Evolutionary conservation across 2,888 invertebrate genomes (phyloP), one percentile per base, ranked within the genome.

Genomic region (Alloscopus bannaensis): DNA sequence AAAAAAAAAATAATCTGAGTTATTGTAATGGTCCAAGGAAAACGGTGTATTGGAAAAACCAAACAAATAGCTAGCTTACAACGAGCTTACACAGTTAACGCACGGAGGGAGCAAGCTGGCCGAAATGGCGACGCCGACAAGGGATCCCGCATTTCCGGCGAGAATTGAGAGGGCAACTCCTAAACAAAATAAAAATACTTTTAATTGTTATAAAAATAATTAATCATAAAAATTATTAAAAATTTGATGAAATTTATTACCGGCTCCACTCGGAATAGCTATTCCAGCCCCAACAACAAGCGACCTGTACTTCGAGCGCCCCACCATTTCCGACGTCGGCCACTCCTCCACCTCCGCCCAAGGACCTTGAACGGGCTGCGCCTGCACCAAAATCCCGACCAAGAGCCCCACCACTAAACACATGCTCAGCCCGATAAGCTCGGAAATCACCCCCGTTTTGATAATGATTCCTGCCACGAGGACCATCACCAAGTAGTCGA

Each of bases 81-180:
- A 3, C 24, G 3, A 11, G 18, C 92, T 91, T 89, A 93, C 95
- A 79, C 94, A 92, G 89, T 95, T 94, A 0, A 94, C 94, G 68
- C 94, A 94, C 2, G 95, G 94, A 0, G 94, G 94, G 75, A 94
- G 89, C 18, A 95, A 88, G 0, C 94, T 94, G 0, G 94, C 94
- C 0, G 94, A 94, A 85, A 95, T 94, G 3, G 94, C 94, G 3
- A 94, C 94, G 3, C 94, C 94, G 0, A 94, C 94, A 6, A 94
- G 88, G 0, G 94, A 94, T 0, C 93, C 93, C 3, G 93, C 91
- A 88, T 94, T 93, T 71, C 93, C 94, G 40, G 94, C 93, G n/a
- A 95, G 88, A 13, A 94, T 91, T 1, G 93, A 93, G 60, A 94
- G 88, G 0, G 94, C 94, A 4, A 94, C 94, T 0, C 93, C 94